Evolutionary conservation across 1,140 invertebrate species (phyloP), one percentile per base, ranked within the genome.

Genomic region (Hypsibius dujardini): DNA sequence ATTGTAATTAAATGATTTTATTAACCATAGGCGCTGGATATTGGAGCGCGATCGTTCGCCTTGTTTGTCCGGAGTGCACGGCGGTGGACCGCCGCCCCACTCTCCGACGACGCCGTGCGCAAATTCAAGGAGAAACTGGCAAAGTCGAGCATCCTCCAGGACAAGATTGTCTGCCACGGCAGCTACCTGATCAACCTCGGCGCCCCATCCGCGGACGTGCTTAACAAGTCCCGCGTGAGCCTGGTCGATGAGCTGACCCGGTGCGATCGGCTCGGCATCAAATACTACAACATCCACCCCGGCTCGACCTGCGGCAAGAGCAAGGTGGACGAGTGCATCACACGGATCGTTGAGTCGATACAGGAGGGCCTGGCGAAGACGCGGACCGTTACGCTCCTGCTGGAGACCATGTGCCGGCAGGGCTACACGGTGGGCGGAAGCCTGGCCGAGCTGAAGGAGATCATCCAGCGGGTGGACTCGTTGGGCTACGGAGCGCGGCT

Each of bases 101-200:
- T 83, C 46, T 77, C 77, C 67, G 77, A 80, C 15, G 72, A 72
- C 12, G 77, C 75, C 47, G 78, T 78, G n/a, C 74, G 76, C 40
- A 77, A 76, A 47, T 83, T 82, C 73, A 77, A 76, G 71, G 72
- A 75, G 12, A 70, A 70, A 46, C 45, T 70, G 70, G 28, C 40
- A 7, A 72, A 73, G 15, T 73, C 72, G 12, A 60, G 72, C 1
- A 77, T 77, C 71, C 62, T 73, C 14, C 42, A 75, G 42, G 50
- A 75, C 40, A 71, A 76, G 47, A 79, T 82, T 59, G 71, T 82
- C 2, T 80, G 80, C 7, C 83, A 84, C 78, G 83, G 82, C 1
- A 82, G 81, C 0, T 84, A 83, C 74, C 75, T 84, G 46, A 74
- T 84, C 73, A 84, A 84, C 74, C 77, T 80, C 71, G 83, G 82